A percentile compares a stretch with the other conserved stretches of the same genome.
Evolutionary conservation across 2,113 vertebrate species (phyloP).

Genomic region (Macquaria ambigua): DNA sequence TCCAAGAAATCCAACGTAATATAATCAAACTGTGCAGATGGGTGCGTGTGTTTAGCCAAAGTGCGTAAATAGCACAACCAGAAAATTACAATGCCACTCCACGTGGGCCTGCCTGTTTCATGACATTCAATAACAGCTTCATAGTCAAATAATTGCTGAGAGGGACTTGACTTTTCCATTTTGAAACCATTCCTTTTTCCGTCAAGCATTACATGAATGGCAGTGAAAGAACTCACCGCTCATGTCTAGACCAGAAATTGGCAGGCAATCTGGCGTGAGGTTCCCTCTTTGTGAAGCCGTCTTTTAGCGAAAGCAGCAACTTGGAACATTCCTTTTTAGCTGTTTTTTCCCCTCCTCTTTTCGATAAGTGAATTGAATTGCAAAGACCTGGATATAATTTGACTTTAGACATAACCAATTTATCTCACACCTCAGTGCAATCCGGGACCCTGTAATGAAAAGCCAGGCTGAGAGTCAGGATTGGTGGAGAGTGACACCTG

Average conservation of each 20-base stretch:
- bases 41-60: constrained; percentile 10
- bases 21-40: constrained; percentile 12
- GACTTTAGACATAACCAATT: constrained; percentile 86
- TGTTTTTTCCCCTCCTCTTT: constrained; percentile 46
- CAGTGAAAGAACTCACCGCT: constrained; percentile 43
- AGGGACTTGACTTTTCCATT: constrained; percentile 63
- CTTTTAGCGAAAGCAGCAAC: constrained; percentile 64
- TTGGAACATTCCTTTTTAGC: constrained; percentile 65
- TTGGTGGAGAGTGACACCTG: constrained; percentile 84
- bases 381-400: constrained; percentile 82
- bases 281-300: constrained; percentile 59
- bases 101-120: constrained; percentile 18
- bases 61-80: constrained; percentile 28
- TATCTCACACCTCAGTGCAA: constrained; percentile 75
- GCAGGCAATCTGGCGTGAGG: constrained; percentile 66
- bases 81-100: constrained; percentile 41
- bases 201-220: constrained; percentile 64
- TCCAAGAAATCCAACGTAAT: background rate
- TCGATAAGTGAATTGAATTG: constrained; percentile 78
- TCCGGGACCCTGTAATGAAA: constrained; percentile 79
- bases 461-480: constrained; percentile 65
- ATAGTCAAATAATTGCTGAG: constrained; percentile 55
- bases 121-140: constrained; percentile 44
- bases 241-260: constrained; percentile 65
- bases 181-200: constrained; percentile 62